Evolutionary conservation across 2,797 vertebrate genomes (phyloP).

Genomic region (Thamnophis elegans): DNA sequence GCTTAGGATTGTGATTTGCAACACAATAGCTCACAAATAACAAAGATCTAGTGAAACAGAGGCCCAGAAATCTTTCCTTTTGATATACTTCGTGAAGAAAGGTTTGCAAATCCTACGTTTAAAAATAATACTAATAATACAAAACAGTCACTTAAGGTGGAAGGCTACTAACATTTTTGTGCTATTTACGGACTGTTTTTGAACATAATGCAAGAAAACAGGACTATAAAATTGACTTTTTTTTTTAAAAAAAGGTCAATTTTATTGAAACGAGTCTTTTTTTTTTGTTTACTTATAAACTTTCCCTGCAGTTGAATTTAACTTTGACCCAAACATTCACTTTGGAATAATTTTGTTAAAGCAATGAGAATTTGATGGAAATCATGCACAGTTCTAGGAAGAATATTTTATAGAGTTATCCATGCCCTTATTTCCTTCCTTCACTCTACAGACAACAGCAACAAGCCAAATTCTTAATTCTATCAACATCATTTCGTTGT

Average conservation of each 20-base stretch:
- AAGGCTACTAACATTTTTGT: constrained; percentile 56
- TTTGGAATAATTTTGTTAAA: constrained; percentile 64
- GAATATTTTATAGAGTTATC: constrained; percentile 46
- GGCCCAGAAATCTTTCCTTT: constrained; percentile 30
- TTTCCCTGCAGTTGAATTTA: constrained; percentile 62
- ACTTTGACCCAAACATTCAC: constrained; percentile 66
- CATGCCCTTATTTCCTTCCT: constrained; percentile 7
- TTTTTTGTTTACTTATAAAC: constrained; percentile 58
- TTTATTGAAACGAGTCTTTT: constrained; percentile 64
- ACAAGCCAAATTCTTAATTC: background rate
- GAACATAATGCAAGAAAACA: constrained; percentile 63
- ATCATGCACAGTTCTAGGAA: constrained; percentile 37
- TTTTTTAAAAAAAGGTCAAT: background rate
- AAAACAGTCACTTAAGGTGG: constrained; percentile 40
- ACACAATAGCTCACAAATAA: constrained; percentile 20
- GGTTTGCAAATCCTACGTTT: constrained; percentile 37
- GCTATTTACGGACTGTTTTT: constrained; percentile 62
- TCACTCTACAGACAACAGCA: background rate
- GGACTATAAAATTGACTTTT: constrained; percentile 69
- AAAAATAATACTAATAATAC: background rate
- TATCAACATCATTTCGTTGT: background rate
- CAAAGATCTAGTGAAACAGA: constrained; percentile 34
- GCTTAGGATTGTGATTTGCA: constrained; percentile 38
- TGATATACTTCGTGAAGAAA: constrained; percentile 53
- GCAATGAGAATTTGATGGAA: constrained; percentile 43